Evolutionary conservation across 2,888 invertebrate genomes (phyloP).

Genomic region (Epinotia ramella): DNA sequence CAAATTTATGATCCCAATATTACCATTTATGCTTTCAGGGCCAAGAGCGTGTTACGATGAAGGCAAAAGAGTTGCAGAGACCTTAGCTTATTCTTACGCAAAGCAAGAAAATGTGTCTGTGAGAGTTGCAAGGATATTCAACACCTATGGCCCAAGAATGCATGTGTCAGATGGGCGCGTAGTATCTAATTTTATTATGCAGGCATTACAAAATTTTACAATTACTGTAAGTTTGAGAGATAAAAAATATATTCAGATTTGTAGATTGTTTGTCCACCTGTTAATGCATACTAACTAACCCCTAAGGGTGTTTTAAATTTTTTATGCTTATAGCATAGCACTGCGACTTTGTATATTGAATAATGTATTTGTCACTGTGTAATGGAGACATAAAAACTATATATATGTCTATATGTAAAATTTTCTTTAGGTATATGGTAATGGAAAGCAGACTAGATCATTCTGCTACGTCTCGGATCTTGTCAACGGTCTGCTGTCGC

Average conservation of each 20-base stretch:
- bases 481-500: slow-evolving; percentile 95
- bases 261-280: background rate
- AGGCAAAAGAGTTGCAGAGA: slow-evolving; percentile 99
- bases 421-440: slow-evolving; percentile 89
- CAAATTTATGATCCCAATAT: background rate
- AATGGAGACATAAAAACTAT: too few relatives aligned
- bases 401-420: background rate
- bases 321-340: background rate
- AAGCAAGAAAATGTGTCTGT: slow-evolving; percentile 98
- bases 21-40: slow-evolving; percentile 77
- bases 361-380: background rate
- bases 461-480: slow-evolving; percentile 99
- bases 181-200: slow-evolving; percentile 99
- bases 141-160: slow-evolving; percentile 99
- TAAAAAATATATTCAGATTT: too few relatives aligned
- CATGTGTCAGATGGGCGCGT: slow-evolving; percentile 99
- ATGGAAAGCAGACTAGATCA: slow-evolving; percentile 96
- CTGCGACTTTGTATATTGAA: background rate
- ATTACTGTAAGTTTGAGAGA: slow-evolving; percentile 90
- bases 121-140: slow-evolving; percentile 98
- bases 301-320: too few relatives aligned
- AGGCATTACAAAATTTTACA: slow-evolving; percentile 96
- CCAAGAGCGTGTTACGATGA: slow-evolving; percentile 99
- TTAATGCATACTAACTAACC: background rate
- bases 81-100: slow-evolving; percentile 97